Base-by-base conservation (phyloP, 2,888 invertebrate species). In the Drosophila melanosoma region DNA sequence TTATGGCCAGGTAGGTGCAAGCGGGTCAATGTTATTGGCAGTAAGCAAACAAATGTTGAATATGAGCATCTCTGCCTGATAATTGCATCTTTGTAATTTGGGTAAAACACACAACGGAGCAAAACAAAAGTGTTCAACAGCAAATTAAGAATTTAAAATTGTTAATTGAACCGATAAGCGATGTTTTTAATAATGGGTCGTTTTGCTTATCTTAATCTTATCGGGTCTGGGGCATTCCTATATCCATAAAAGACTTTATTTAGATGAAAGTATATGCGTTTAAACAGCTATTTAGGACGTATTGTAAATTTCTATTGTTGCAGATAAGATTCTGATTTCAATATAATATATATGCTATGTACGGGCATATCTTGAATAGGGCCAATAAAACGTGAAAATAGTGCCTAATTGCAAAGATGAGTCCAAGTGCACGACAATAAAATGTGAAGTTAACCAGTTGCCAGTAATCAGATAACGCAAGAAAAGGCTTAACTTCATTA, bases 231-330 rank as follows among this genome's bases (percentile, higher is more conserved):
- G 23, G 45, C n/a, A 15, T 20, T 38, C 36, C n/a, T 36, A 61
- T 75, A 78, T 76, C 67, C 80, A 76, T 76, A 80, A 78, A 78
- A 71, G 38, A 20, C 52, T 57, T 61, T 71, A 56, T 71, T 62
- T 38, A 38, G 20, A 70, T n/a, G n/a, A 42, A 51, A 45, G 74
- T 69, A 66, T 49, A 78, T 69, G 65, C 56, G 49, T 56, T 40
- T 10, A 7, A 12, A 32, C 20, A 59, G 57, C 74, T 67, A 23
- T 56, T 57, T 32, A 36, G n/a, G 49, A 26, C 49, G 51, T 53
- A 69, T 35, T 45, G 40, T 77, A 64, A 65, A 78, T 42, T 58
- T 56, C 8, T 12, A 40, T 23, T 36, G n/a, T 26, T 33, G n/a
- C 17, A 8, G 23, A 45, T 45, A 45, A 45, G 20, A 45, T 45